Percentiles rank a stretch among this genome's conserved stretches.
These are phyloP conservation scores for Chiloscyllium punctatum DNA, from an alignment of 2,797 vertebrate genomes.

Conservation along the genomic window DNA sequence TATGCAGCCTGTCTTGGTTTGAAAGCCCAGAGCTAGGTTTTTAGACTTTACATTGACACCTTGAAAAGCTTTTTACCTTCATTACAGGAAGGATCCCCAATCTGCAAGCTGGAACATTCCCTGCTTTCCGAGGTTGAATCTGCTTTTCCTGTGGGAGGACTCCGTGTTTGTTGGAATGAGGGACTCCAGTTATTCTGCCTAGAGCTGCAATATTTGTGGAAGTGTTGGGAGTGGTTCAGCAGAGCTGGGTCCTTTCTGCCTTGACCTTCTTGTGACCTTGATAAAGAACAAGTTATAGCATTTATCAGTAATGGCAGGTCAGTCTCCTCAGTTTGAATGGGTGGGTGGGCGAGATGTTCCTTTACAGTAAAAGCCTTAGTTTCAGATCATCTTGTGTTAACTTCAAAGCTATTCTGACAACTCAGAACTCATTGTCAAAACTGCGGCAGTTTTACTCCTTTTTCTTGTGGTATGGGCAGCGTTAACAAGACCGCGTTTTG, in stretches of 20 bases:
- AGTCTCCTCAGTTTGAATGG: background rate
- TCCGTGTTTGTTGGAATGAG: background rate
- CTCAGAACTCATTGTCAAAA: background rate
- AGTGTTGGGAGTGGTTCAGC: background rate
- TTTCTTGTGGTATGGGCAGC: background rate
- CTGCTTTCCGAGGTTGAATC: background rate
- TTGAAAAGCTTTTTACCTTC: background rate
- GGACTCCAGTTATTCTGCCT: background rate
- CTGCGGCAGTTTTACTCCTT: background rate
- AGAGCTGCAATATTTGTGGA: background rate
- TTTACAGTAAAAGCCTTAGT: background rate
- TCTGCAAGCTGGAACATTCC: background rate
- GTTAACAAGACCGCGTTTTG: background rate
- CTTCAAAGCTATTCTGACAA: background rate
- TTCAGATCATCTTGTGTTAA: background rate
- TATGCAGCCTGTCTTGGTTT: background rate
- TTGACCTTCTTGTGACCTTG: background rate
- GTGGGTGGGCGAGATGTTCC: background rate
- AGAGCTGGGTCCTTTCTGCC: background rate
- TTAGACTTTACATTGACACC: background rate
- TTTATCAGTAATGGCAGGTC: background rate
- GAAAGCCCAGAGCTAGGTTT: background rate
- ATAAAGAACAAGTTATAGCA: background rate
- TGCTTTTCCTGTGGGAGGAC: background rate
- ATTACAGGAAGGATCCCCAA: background rate